Conservation (phyloP, 1,140 invertebrate genomes). For the Cephus cinctus region DNA sequence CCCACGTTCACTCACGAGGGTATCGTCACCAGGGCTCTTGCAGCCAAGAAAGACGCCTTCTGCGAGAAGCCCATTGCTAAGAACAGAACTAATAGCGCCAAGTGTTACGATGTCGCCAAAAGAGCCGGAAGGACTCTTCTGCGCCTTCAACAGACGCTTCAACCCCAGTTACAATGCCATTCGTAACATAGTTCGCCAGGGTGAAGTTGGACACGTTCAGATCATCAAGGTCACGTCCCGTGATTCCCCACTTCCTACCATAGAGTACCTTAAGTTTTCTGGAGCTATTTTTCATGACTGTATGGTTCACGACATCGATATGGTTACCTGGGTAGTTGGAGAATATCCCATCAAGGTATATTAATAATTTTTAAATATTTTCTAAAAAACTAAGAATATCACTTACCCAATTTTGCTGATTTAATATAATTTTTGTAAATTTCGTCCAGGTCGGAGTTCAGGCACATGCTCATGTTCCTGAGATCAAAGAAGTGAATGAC, state of each 20-base stretch:
- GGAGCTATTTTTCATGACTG: constrained; percentile 76
- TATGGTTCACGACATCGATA: constrained; percentile 71
- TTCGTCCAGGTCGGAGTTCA: constrained; percentile 54
- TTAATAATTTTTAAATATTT: constrained; percentile 1
- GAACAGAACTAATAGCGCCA: constrained; percentile 53
- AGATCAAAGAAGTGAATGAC: constrained; percentile 63
- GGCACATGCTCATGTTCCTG: constrained; percentile 59
- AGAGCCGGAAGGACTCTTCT: constrained; percentile 59
- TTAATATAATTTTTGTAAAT: constrained; percentile 9
- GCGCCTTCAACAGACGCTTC: constrained; percentile 70
- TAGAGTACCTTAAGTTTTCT: constrained; percentile 64
- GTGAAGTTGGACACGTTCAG: constrained; percentile 64
- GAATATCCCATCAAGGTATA: constrained; percentile 58
- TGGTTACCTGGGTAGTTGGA: constrained; percentile 62
- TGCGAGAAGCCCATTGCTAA: constrained; percentile 73
- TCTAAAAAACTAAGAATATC: constrained; percentile 1
- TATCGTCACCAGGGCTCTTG: constrained; percentile 61
- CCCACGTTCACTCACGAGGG: constrained; percentile 65
- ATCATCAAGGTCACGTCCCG: constrained; percentile 63
- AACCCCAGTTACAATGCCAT: constrained; percentile 63
- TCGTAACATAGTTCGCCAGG: constrained; percentile 54
- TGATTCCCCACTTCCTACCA: constrained; percentile 63
- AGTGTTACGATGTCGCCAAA: constrained; percentile 63
- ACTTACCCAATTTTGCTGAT: too few species aligned
- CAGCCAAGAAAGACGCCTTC: constrained; percentile 65